phyloP scores from a whole-genome alignment of 2,888 invertebrate genomes.

The Drosophila affinis region DNA sequence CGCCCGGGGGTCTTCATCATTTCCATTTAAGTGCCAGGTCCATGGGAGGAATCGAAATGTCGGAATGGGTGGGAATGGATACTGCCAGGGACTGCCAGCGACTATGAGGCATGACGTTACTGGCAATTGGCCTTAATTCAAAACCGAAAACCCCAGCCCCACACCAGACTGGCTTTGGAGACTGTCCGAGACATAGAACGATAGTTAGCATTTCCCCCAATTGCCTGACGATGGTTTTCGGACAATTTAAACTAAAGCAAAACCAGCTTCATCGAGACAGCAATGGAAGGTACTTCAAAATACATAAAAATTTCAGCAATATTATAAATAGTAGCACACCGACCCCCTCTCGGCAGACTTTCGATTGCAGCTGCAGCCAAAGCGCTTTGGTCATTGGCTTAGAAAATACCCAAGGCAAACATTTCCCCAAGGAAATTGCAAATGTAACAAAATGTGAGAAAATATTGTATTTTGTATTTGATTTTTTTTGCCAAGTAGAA shows the following conservation, averaged over 20 bases:
- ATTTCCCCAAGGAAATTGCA: slow-evolving; percentile 25
- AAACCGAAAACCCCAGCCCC: slow-evolving; percentile 9
- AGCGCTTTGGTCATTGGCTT: slow-evolving; percentile 20
- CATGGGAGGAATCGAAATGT: slow-evolving; percentile 23
- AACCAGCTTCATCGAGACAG: too few relatives aligned
- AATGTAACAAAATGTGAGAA: slow-evolving; percentile 20
- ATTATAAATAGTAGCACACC: too few relatives aligned
- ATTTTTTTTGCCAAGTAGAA: neutral
- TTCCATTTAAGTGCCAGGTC: slow-evolving; percentile 46
- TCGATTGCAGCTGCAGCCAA: slow-evolving; percentile 42
- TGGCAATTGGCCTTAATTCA: slow-evolving; percentile 29
- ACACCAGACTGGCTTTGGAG: neutral
- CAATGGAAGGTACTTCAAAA: slow-evolving; percentile 42
- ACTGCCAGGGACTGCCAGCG: neutral
- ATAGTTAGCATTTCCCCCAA: too few relatives aligned
- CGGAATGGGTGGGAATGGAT: neutral
- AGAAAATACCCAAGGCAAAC: slow-evolving; percentile 38
- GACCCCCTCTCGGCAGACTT: neutral
- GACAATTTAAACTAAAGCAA: too few relatives aligned
- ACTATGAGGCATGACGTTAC: slow-evolving; percentile 19
- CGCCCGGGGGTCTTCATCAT: slow-evolving; percentile 40
- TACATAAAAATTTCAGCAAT: slow-evolving; percentile 40
- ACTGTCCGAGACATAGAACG: neutral
- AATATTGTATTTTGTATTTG: slow-evolving; percentile 14
- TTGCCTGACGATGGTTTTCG: too few relatives aligned